Percentiles rank a stretch among this genome's conserved stretches.
These are phyloP conservation scores for Xanthorhoe designata DNA, from an alignment of 2,888 invertebrate genomes.

Conservation along the genomic window DNA sequence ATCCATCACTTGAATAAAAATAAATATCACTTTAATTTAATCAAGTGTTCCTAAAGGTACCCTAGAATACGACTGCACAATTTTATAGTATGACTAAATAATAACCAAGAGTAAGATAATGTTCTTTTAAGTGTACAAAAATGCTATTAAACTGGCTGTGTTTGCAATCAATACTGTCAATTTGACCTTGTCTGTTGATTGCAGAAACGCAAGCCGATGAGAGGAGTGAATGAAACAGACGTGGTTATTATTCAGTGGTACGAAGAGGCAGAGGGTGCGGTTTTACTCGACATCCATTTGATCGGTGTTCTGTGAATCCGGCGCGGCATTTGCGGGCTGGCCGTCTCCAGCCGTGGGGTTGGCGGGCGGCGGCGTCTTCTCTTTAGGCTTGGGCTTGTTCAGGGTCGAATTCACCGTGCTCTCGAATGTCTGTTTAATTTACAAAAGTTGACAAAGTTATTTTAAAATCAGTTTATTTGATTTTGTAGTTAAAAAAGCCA, in stretches of 20 bases:
- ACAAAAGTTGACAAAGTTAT: too few species aligned
- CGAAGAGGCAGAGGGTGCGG: slow-evolving; percentile 31
- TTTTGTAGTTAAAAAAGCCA: too few species aligned
- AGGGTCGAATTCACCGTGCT: slow-evolving; percentile 89
- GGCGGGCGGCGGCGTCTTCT: slow-evolving; percentile 80
- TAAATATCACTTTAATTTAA: slow-evolving; percentile 68
- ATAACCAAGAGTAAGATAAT: slow-evolving; percentile 32
- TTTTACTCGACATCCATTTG: slow-evolving; percentile 82
- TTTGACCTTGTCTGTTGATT: background rate
- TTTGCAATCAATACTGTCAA: background rate
- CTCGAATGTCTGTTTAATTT: slow-evolving; percentile 83
- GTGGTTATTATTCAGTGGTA: slow-evolving; percentile 56
- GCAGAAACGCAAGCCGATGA: slow-evolving; percentile 6
- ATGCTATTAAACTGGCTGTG: slow-evolving; percentile 13
- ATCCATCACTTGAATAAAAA: slow-evolving; percentile 60
- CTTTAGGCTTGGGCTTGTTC: slow-evolving; percentile 96
- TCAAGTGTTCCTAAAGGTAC: slow-evolving; percentile 50
- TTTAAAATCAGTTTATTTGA: too few species aligned
- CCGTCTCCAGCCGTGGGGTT: slow-evolving; percentile 64
- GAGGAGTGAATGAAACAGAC: slow-evolving; percentile 28
- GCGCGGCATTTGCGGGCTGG: slow-evolving; percentile 50
- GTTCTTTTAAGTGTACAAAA: slow-evolving; percentile 16
- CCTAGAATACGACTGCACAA: slow-evolving; percentile 45
- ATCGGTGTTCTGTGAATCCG: slow-evolving; percentile 56
- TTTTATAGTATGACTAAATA: slow-evolving; percentile 52